Base-by-base conservation (phyloP, 2,888 invertebrate genomes). In the Ochropacha duplaris region DNA sequence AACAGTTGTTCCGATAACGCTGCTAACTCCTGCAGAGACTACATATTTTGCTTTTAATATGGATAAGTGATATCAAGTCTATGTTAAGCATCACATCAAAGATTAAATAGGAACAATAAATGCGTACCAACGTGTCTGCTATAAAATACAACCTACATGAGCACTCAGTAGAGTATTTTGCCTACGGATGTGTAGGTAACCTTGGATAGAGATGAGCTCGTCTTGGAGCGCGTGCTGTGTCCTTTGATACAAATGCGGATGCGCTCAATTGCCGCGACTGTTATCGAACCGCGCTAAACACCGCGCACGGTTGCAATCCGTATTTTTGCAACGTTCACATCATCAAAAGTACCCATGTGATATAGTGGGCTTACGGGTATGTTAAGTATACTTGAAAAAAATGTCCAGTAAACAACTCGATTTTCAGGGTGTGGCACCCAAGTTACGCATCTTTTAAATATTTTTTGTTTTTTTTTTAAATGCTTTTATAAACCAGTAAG, bases 231-330 rank as follows among this genome's bases (percentile, higher is more conserved):
- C 86, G 86, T 86, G 89, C 87, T 87, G 81, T 83, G 91, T 89
- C 90, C 88, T 90, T 87, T 89, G 83, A 82, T 81, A 84, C 84
- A 91, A 92, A 90, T 91, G 90, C 92, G 92, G 92, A 92, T 92
- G 90, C 85, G 81, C 68, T 84, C 92, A 92, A 92, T 92, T 92
- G 90, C 72, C 78, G 79, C 80, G 81, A 81, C 84, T 81, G 88
- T 83, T 87, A 90, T 90, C 87, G 88, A 90, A 90, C 84, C 80
- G 89, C 90, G 89, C 83, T 89, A 90, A 92, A 90, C 90, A 90
- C 81, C 81, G 78, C 74, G 83, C 88, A 87, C 89, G 87, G 87
- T 86, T 86, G 81, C 81, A 79, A 65, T 66, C 69, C 65, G 66
- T 65, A 67, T 59, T 68, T 72, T 68, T 68, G 68, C 64, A 62